Evolutionary conservation across 2,888 invertebrate species (phyloP).

Genomic region (Kuschelorhynchus macadamiae): DNA sequence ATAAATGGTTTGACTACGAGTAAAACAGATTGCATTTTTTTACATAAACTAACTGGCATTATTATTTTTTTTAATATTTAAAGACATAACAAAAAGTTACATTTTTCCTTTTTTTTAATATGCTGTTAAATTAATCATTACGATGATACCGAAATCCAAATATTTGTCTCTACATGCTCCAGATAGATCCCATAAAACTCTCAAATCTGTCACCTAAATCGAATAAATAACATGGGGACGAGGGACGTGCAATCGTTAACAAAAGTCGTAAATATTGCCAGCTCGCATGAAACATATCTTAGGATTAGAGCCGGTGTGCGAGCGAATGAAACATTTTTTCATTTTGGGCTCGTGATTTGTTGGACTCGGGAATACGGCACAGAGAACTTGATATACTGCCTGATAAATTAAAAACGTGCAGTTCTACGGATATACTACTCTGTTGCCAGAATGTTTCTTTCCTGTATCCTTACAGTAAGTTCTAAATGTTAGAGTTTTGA

Average conservation of each 20-base stretch:
- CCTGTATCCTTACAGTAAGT: neutral
- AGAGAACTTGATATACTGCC: conserved; percentile 67
- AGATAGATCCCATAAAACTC: conserved; percentile 1
- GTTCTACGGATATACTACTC: conserved; percentile 53
- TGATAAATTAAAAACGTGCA: conserved; percentile 71
- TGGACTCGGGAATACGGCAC: conserved; percentile 64
- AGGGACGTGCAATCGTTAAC: conserved; percentile 26
- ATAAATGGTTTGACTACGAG: too few species aligned
- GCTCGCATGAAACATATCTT: conserved; percentile 58
- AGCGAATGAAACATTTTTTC: conserved; percentile 62
- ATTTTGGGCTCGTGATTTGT: conserved; percentile 67
- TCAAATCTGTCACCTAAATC: conserved; percentile 13
- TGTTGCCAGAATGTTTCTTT: conserved; percentile 26
- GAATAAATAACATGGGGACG: conserved; percentile 13
- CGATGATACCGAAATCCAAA: too few species aligned
- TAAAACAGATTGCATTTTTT: too few species aligned
- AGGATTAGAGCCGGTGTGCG: conserved; percentile 57
- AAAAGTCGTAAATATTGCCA: conserved; percentile 56
- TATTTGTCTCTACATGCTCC: too few species aligned
- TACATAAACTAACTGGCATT: too few species aligned
- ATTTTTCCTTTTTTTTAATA: too few species aligned
- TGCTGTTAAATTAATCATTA: too few species aligned
- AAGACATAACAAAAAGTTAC: too few species aligned
- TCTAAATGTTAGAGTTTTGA: neutral
- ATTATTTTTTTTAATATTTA: too few species aligned